These are phyloP conservation scores for Chelonia mydas DNA, from an alignment of 2,797 vertebrate species.

Conservation along the genomic window DNA sequence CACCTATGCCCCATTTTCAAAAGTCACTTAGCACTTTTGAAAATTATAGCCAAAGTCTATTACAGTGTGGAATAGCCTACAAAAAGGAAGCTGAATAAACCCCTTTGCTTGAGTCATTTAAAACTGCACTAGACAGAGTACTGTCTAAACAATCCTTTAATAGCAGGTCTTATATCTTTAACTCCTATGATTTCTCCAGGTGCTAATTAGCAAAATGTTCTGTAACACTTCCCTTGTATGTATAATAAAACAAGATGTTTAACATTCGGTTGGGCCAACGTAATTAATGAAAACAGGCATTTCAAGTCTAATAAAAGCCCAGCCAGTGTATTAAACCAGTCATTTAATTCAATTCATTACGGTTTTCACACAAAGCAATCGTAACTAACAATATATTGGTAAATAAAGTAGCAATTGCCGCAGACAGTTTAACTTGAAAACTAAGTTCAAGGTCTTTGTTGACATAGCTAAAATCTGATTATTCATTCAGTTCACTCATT, in stretches of 20 bases:
- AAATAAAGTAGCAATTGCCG: background rate
- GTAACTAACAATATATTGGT: background rate
- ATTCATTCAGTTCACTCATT: background rate
- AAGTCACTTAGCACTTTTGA: background rate
- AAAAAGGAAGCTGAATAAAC: background rate
- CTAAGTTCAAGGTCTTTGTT: background rate
- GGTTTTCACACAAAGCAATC: background rate
- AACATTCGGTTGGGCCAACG: background rate
- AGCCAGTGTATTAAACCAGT: background rate
- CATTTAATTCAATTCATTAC: background rate
- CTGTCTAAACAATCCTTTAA: background rate
- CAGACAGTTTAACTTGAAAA: background rate
- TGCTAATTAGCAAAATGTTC: slow-evolving; percentile 27
- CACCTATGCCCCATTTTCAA: background rate
- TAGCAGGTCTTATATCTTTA: background rate
- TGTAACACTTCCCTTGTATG: slow-evolving; percentile 20
- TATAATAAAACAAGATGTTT: background rate
- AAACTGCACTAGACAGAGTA: background rate
- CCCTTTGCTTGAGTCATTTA: background rate
- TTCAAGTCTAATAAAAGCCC: background rate
- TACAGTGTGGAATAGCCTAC: background rate
- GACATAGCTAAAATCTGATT: background rate
- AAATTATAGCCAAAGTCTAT: background rate
- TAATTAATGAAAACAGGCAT: background rate
- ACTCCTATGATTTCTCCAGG: background rate